These are phyloP conservation scores for Eilema sororculum DNA, from an alignment of 2,888 invertebrate species.

Conservation along the genomic window DNA sequence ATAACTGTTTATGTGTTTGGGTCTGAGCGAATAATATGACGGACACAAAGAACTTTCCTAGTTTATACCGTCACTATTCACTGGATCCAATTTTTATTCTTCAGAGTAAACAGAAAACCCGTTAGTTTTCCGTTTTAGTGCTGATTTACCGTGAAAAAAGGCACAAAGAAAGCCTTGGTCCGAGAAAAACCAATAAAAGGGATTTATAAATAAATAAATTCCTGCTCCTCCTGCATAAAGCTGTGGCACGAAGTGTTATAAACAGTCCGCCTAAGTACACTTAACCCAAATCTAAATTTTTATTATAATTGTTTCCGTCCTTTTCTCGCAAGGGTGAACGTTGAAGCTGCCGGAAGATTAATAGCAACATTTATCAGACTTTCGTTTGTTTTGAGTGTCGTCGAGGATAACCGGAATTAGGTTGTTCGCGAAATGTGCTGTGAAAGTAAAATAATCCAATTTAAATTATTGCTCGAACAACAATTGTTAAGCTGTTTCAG, in stretches of 20 bases:
- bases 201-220: conserved; percentile 44
- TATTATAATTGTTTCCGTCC: conserved; percentile 63
- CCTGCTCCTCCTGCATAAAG: conserved; percentile 37
- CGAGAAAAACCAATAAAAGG: conserved; percentile 32
- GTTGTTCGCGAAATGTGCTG: conserved; percentile 73
- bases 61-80: conserved; percentile 13
- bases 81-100: conserved; percentile 26
- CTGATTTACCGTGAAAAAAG: conserved; percentile 25
- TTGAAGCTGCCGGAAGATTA: conserved; percentile 72
- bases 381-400: conserved; percentile 82
- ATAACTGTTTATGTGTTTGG: conserved; percentile 3
- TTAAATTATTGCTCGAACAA: conserved; percentile 67
- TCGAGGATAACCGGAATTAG: conserved; percentile 78
- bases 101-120: conserved; percentile 24
- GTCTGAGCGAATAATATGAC: conserved; percentile 10
- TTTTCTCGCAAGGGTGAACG: conserved; percentile 64
- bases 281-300: conserved; percentile 68
- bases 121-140: conserved; percentile 27
- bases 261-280: conserved; percentile 52
- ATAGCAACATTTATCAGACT: conserved; percentile 81
- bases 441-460: conserved; percentile 75
- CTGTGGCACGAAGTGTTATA: conserved; percentile 43
- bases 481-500: conserved; percentile 49
- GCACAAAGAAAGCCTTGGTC: conserved; percentile 22
- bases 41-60: conserved; percentile 16